Evolutionary conservation across 2,113 vertebrate genomes (phyloP).

Genomic region (Mastomys coucha): DNA sequence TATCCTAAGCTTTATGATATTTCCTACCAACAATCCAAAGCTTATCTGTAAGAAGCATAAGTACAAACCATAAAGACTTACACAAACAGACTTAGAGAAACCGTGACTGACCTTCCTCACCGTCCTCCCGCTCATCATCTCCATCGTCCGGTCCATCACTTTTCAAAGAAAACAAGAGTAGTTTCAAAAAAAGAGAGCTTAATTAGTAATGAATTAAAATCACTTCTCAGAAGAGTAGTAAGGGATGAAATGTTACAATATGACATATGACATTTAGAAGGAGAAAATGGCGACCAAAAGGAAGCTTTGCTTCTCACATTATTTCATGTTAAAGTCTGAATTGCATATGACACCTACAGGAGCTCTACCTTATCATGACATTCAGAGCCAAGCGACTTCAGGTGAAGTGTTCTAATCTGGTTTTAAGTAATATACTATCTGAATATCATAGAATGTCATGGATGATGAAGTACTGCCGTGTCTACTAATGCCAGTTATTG

Average conservation of each 20-base stretch:
- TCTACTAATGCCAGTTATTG: constrained; percentile 32
- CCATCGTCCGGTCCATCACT: constrained; percentile 96
- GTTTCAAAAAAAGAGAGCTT: background rate
- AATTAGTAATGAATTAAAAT: constrained; percentile 54
- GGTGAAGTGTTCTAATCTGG: constrained; percentile 61
- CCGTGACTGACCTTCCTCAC: constrained; percentile 89
- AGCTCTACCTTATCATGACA: constrained; percentile 54
- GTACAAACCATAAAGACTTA: constrained; percentile 50
- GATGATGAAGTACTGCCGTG: constrained; percentile 61
- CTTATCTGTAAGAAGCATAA: background rate
- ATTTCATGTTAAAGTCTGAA: constrained; percentile 82
- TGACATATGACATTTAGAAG: constrained; percentile 69
- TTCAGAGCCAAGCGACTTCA: constrained; percentile 55
- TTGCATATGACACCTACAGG: constrained; percentile 57
- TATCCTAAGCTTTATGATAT: background rate
- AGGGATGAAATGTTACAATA: constrained; percentile 75
- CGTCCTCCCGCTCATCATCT: constrained; percentile 91
- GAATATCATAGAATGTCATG: constrained; percentile 43
- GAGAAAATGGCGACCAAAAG: constrained; percentile 76
- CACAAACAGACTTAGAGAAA: constrained; percentile 10
- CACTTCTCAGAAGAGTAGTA: constrained; percentile 68
- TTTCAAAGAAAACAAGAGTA: constrained; percentile 76
- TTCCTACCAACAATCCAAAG: background rate
- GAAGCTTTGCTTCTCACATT: constrained; percentile 88
- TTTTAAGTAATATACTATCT: constrained; percentile 56